These are phyloP conservation scores for Tenebrosternarchus preto DNA, from an alignment of 2,113 vertebrate genomes.

Conservation along the genomic window DNA sequence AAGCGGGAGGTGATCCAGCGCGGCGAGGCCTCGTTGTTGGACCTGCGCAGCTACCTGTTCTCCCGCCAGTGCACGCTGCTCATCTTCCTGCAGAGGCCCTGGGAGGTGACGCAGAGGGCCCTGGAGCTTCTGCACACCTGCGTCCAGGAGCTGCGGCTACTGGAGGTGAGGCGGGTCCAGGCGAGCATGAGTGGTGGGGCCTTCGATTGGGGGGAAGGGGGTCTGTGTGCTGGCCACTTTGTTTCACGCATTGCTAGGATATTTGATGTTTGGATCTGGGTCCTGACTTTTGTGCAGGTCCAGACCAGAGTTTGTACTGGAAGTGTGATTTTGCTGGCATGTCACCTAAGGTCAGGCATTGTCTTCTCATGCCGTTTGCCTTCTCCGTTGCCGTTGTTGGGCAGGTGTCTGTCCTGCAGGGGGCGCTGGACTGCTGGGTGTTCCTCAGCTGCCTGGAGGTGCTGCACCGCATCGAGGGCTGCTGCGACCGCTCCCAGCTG, in stretches of 20 bases:
- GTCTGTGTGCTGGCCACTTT: too few relatives aligned
- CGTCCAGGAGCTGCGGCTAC: constrained; percentile 90
- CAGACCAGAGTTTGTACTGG: too few relatives aligned
- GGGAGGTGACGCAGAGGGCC: constrained; percentile 93
- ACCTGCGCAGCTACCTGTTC: constrained; percentile 96
- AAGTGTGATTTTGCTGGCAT: too few relatives aligned
- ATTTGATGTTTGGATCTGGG: too few relatives aligned
- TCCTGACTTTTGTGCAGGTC: too few relatives aligned
- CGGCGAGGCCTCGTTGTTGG: constrained; percentile 87
- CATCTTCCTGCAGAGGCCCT: constrained; percentile 94
- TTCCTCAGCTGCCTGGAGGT: constrained; percentile 98
- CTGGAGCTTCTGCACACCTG: constrained; percentile 96
- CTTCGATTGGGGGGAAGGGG: too few relatives aligned
- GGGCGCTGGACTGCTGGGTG: constrained; percentile 97
- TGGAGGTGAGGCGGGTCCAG: constrained; percentile 80
- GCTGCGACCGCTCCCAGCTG: constrained; percentile 87
- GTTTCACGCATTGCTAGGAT: too few relatives aligned
- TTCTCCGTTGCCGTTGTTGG: background rate
- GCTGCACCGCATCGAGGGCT: constrained; percentile 94
- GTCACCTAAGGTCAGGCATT: too few relatives aligned
- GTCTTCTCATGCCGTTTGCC: background rate
- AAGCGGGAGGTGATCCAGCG: constrained; percentile 91
- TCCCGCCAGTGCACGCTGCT: constrained; percentile 96
- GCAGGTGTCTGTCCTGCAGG: constrained; percentile 88
- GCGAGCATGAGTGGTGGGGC: background rate